Conservation (phyloP, 1,140 invertebrate species). For the Cheumatopsyche charites region DNA sequence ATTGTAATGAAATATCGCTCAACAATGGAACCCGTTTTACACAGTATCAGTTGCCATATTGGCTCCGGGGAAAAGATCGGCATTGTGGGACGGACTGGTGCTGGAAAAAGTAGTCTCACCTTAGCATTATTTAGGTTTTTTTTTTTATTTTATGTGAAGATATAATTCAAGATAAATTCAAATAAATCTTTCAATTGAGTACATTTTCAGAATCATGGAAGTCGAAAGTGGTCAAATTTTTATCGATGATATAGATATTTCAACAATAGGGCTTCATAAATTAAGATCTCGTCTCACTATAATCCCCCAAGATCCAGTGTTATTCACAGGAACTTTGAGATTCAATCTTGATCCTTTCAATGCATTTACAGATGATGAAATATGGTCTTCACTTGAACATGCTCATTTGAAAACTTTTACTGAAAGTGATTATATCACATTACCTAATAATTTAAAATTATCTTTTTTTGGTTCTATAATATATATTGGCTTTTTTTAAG, state of each 20-base stretch:
- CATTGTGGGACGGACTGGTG: constrained; percentile 83
- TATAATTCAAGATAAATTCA: not conserved
- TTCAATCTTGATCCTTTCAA: constrained; percentile 65
- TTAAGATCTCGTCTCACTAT: constrained; percentile 66
- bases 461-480: not conserved
- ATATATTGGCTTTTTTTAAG: not conserved
- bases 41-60: constrained; percentile 72
- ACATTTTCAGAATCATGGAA: constrained; percentile 52
- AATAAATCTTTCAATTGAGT: constrained; percentile 1
- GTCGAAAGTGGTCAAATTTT: constrained; percentile 64
- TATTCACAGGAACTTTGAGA: constrained; percentile 60
- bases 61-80: constrained; percentile 80
- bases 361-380: constrained; percentile 57
- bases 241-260: constrained; percentile 71
- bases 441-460: not conserved
- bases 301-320: constrained; percentile 65
- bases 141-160: not conserved
- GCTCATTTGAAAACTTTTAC: constrained; percentile 61
- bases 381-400: constrained; percentile 60
- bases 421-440: constrained; percentile 30
- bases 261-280: constrained; percentile 65
- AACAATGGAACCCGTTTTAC: constrained; percentile 81
- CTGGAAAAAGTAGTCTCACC: constrained; percentile 85
- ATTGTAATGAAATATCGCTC: constrained; percentile 80
- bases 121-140: constrained; percentile 71